phyloP scores from a whole-genome alignment of 2,113 vertebrate genomes.

The Tragelaphus scriptus region DNA sequence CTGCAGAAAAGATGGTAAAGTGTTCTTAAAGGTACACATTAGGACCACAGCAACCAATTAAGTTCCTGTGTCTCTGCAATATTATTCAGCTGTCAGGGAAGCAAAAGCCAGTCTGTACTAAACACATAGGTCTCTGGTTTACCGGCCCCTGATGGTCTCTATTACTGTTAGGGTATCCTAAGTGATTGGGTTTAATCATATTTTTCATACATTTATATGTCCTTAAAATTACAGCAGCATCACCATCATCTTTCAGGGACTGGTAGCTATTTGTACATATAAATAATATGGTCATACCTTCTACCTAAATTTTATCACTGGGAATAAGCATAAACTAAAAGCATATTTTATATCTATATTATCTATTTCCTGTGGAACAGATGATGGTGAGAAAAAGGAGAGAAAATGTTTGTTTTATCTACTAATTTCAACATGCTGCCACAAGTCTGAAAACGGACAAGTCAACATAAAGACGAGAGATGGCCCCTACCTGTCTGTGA shows the following conservation, averaged over 20 bases:
- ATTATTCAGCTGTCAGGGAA: neutral
- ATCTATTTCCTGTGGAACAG: neutral
- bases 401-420: neutral
- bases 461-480: neutral
- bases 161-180: neutral
- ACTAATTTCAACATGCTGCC: neutral
- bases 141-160: neutral
- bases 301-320: neutral
- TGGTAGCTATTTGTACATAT: neutral
- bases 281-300: neutral
- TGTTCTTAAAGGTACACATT: neutral
- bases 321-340: neutral
- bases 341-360: neutral
- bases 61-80: neutral
- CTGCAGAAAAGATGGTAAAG: neutral
- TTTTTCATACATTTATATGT: neutral
- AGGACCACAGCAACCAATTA: neutral
- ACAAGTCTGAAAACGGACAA: neutral
- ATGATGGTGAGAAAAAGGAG: neutral
- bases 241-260: neutral
- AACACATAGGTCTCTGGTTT: neutral
- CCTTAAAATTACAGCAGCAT: neutral
- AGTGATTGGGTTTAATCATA: neutral
- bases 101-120: neutral
- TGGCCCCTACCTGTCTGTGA: constrained; percentile 89